Base-by-base conservation (phyloP, 2,888 invertebrate species). In the Drosophila multiciliata region DNA sequence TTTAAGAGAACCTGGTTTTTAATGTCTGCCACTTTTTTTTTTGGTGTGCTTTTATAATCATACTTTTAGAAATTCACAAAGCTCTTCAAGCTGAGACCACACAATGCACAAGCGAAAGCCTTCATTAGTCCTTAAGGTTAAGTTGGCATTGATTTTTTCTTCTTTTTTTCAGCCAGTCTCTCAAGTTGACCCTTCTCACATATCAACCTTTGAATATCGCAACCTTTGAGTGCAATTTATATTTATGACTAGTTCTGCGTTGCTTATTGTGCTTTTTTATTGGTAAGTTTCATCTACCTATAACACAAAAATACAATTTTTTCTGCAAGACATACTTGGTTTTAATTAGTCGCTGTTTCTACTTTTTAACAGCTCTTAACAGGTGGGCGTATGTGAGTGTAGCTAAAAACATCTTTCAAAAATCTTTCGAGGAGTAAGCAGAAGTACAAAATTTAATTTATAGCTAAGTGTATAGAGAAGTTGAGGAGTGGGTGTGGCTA, bases 131-230 rank as follows among this genome's bases (percentile, higher is more conserved):
- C 75, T 75, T 75, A 38, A 75, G 45, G 36, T 57, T 53, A 48
- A 71, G 29, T 26, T 45, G 33, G 53, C 48, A 72, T 72, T 72
- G 73, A 72, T 73, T 73, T 72, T 71, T 71, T 71, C 17, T 57
- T 35, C 29, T 32, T 20, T 40, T 20, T 68, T 38, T 38, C 9
- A 29, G 42, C 7, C 65, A 68, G 58, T 68, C 48, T 50, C 20
- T 59, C 11, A 59, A 73, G 65, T 59, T 38, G 33, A 42, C 15
- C 45, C 38, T 45, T 29, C 42, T 23, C 20, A 20, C 40, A 57
- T 42, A 57, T 57, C 57, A 57, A 49, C 23, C 36, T 38, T 48
- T 60, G 8, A n/a, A 60, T n/a, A 49, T 60, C 48, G 23, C 20
- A 32, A 38, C 20, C 23, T 35, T 49, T 64, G n/a, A 11, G 9